These are phyloP conservation scores for Actenoides lindsayi DNA, from an alignment of 2,113 vertebrate genomes.

Conservation along the genomic window DNA sequence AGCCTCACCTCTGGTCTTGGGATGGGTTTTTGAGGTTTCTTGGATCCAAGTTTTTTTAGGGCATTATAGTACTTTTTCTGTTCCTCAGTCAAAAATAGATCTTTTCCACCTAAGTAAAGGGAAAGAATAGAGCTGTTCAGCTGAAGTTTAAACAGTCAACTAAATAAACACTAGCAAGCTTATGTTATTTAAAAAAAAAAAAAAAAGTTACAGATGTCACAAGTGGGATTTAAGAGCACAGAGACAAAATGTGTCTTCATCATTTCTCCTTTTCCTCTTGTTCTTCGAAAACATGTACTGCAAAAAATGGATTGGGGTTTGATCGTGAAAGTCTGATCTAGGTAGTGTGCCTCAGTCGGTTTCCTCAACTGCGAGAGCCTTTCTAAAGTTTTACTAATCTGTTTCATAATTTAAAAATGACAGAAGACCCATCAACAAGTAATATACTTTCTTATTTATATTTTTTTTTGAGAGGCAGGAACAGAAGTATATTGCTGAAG, in stretches of 20 bases:
- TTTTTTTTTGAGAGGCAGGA: neutral
- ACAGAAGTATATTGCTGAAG: neutral
- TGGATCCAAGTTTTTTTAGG: slow-evolving; percentile 94
- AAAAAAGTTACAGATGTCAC: neutral
- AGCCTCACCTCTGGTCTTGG: slow-evolving; percentile 88
- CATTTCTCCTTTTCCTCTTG: neutral
- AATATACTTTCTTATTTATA: neutral
- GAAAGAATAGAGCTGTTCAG: slow-evolving; percentile 64
- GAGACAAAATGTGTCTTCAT: neutral
- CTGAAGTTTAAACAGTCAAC: neutral
- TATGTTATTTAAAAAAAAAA: neutral
- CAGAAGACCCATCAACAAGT: neutral
- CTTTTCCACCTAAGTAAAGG: slow-evolving; percentile 92
- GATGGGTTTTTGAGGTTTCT: slow-evolving; percentile 94
- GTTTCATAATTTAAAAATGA: neutral
- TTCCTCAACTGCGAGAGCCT: neutral
- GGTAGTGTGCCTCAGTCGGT: neutral
- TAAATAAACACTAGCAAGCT: neutral
- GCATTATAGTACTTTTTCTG: slow-evolving; percentile 99
- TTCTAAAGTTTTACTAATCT: neutral
- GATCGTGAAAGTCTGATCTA: neutral
- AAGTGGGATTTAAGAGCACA: neutral
- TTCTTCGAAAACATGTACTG: neutral
- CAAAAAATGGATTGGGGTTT: neutral
- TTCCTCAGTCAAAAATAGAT: slow-evolving; percentile 96